Conservation (phyloP, 2,888 invertebrate species). For the Poecilobothrus nobilitatus region DNA sequence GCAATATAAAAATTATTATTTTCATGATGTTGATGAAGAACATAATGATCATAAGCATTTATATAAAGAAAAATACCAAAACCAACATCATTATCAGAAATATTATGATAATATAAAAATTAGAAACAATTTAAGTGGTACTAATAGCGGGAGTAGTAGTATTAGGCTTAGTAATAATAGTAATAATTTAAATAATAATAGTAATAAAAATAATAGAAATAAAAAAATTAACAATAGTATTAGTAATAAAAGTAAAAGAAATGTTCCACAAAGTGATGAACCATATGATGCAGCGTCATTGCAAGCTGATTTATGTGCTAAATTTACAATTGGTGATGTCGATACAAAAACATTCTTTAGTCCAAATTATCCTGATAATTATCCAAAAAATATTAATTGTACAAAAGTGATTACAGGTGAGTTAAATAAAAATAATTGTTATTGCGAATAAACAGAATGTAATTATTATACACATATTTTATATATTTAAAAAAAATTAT, state of each 20-base stretch:
- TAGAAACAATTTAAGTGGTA: constrained; percentile 8
- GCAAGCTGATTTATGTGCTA: constrained; percentile 43
- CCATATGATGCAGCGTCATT: constrained; percentile 12
- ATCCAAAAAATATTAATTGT: constrained; percentile 61
- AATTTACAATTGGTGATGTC: constrained; percentile 51
- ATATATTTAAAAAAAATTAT: not conserved
- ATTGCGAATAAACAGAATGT: constrained; percentile 1
- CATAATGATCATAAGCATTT: constrained; percentile 1
- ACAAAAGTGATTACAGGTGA: constrained; percentile 58
- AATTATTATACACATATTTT: constrained; percentile 7
- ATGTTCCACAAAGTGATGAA: constrained; percentile 12
- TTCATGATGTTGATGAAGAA: not conserved
- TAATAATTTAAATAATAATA: constrained; percentile 11
- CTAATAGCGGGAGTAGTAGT: constrained; percentile 3
- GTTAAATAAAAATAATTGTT: too few relatives aligned
- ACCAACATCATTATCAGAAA: constrained; percentile 14
- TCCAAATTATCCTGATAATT: constrained; percentile 58
- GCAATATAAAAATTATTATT: not conserved
- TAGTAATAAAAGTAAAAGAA: not conserved
- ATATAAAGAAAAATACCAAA: not conserved
- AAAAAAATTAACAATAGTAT: constrained; percentile 13
- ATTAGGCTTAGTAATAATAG: constrained; percentile 12
- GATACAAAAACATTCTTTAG: constrained; percentile 58
- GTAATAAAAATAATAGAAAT: constrained; percentile 11
- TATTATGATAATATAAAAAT: constrained; percentile 17